These are phyloP conservation scores for Channallabes apus DNA, from an alignment of 2,797 vertebrate genomes.

Conservation along the genomic window DNA sequence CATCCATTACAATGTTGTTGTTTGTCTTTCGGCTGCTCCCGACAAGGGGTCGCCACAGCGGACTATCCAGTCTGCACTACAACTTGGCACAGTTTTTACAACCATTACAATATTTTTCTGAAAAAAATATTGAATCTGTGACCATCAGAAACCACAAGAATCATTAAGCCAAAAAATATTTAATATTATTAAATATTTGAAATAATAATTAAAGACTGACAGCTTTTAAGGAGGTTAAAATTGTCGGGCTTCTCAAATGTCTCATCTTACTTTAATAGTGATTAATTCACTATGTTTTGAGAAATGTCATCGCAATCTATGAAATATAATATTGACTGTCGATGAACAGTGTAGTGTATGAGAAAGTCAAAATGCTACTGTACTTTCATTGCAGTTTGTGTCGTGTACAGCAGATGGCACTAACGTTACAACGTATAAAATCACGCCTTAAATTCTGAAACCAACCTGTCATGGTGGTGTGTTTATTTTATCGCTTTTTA, in stretches of 20 bases:
- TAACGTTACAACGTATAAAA: neutral
- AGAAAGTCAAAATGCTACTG: neutral
- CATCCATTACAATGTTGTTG: neutral
- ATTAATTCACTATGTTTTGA: neutral
- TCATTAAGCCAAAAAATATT: neutral
- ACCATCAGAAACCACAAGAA: neutral
- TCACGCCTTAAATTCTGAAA: neutral
- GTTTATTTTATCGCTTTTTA: slow-evolving; percentile 13
- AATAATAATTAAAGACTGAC: neutral
- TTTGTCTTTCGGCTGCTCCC: no score
- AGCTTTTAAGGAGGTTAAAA: neutral
- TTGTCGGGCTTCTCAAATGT: neutral
- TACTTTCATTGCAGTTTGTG: neutral
- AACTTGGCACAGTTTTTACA: no score
- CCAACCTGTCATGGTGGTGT: neutral
- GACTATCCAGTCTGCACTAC: no score
- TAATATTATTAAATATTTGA: neutral
- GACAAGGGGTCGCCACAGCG: no score
- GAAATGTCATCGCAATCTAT: neutral
- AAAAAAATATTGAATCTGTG: neutral
- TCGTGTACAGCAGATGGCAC: neutral
- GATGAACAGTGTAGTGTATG: neutral
- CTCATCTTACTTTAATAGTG: neutral
- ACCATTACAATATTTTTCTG: neutral
- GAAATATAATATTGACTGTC: neutral